phyloP scores from a whole-genome alignment of 2,113 vertebrate genomes.

The Zapus hudsonius region DNA sequence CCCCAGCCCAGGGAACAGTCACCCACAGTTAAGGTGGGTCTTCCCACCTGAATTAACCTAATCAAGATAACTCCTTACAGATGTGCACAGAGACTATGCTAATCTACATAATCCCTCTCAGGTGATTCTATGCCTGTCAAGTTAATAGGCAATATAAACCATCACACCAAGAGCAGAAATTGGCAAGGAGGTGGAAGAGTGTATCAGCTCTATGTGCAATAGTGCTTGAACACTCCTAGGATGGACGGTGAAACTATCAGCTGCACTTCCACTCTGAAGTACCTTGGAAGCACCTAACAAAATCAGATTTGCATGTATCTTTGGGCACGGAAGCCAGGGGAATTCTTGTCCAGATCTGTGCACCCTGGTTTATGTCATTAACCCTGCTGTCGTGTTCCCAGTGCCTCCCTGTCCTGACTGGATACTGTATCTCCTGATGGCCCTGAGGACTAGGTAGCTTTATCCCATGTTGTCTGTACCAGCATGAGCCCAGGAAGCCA shows the following conservation, averaged over 20 bases:
- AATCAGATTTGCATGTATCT: neutral
- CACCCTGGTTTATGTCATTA: neutral
- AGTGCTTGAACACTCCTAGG: neutral
- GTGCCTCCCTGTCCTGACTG: neutral
- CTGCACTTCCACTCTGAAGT: neutral
- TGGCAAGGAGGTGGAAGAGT: neutral
- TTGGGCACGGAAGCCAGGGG: neutral
- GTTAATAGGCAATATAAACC: too few species aligned
- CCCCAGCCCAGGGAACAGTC: too few species aligned
- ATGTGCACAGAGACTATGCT: too few species aligned
- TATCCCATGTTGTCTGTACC: neutral
- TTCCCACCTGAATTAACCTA: too few species aligned
- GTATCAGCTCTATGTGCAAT: neutral
- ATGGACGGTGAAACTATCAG: rapidly evolving
- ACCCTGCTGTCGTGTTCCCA: neutral
- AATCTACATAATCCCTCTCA: too few species aligned
- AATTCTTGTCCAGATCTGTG: too few species aligned
- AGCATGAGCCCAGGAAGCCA: neutral
- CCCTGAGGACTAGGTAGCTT: neutral
- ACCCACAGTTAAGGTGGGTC: too few species aligned
- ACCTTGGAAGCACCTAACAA: neutral
- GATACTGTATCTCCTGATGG: neutral
- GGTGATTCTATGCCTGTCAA: too few species aligned
- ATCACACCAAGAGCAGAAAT: neutral
- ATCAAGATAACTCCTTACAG: too few species aligned